A percentile compares a stretch with the other conserved stretches of the same genome.
Evolutionary conservation across 2,113 vertebrate species (phyloP).

Genomic region (Cyphomyrus plagiostoma): DNA sequence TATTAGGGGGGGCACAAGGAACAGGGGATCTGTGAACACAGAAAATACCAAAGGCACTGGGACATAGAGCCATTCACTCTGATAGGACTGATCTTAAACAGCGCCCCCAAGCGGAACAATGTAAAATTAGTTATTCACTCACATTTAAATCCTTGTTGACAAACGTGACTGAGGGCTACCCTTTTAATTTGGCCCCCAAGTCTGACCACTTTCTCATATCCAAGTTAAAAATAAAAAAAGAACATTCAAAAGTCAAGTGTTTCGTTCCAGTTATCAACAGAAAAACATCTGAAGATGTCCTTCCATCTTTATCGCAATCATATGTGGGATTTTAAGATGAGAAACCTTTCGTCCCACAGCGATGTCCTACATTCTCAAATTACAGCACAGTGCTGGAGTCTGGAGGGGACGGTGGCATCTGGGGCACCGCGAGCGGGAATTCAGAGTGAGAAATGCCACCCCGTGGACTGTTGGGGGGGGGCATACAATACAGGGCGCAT

Average conservation of each 20-base stretch:
- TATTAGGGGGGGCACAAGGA: conserved; percentile 34
- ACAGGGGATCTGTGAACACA: neutral
- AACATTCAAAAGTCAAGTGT: neutral
- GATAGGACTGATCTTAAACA: neutral
- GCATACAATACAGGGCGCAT: no score
- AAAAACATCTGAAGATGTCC: neutral
- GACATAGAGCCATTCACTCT: neutral
- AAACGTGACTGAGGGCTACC: neutral
- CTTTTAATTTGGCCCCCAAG: neutral
- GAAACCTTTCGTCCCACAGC: conserved; percentile 9
- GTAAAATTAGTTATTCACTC: neutral
- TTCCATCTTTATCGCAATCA: neutral
- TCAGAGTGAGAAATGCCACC: conserved; percentile 14
- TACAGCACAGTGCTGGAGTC: conserved; percentile 11
- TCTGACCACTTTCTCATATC: neutral
- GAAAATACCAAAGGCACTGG: neutral
- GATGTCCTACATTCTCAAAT: conserved; percentile 28
- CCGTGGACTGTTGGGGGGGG: neutral
- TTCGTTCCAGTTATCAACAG: neutral
- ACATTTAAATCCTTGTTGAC: neutral
- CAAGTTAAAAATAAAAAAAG: neutral
- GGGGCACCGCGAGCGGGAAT: neutral
- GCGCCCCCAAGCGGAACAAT: neutral
- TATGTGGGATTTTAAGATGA: neutral
- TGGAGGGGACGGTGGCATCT: conserved; percentile 10